These are phyloP conservation scores for Pluvialis apricaria DNA, from an alignment of 2,113 vertebrate genomes.

Conservation along the genomic window DNA sequence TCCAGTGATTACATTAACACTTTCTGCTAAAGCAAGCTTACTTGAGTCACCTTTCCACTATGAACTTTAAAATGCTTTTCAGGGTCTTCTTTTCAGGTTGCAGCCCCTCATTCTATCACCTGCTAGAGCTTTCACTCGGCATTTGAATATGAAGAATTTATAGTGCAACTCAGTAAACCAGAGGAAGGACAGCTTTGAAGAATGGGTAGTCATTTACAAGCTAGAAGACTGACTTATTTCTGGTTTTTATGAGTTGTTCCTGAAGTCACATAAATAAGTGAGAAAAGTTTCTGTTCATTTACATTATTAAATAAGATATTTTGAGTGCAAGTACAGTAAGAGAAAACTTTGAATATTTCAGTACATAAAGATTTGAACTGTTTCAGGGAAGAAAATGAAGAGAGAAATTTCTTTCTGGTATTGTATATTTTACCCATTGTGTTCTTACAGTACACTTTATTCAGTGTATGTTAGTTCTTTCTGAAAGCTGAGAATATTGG, in stretches of 20 bases:
- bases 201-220: background rate
- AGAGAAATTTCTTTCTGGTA: background rate
- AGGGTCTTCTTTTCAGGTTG: background rate
- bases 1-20: background rate
- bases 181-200: background rate
- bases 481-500: background rate
- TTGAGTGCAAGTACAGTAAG: background rate
- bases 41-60: background rate
- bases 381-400: background rate
- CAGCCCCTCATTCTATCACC: background rate
- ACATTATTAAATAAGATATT: background rate
- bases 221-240: background rate
- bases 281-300: slow-evolving; percentile 3
- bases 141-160: slow-evolving; percentile 1
- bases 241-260: slow-evolving; percentile 1
- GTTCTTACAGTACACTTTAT: background rate
- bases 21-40: background rate
- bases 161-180: slow-evolving; percentile 6
- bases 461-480: background rate
- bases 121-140: background rate
- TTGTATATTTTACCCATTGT: background rate
- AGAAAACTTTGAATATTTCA: background rate
- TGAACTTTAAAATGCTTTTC: background rate
- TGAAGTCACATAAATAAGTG: background rate
- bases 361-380: background rate